Conservation (phyloP, 2,888 invertebrate species). For the Trichogramma dendrolimi region DNA sequence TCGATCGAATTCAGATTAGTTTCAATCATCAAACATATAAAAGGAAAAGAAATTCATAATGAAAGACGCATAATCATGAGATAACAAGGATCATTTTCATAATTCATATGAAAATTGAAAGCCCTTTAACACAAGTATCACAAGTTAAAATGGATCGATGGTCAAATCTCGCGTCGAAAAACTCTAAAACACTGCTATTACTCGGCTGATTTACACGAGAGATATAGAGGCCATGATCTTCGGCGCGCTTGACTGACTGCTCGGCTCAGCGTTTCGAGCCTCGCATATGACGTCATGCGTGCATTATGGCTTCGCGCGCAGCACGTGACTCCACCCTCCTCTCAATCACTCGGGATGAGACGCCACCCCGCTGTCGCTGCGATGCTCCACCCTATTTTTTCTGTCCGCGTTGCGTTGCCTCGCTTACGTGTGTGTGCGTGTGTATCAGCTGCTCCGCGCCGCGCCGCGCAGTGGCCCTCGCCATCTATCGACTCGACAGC, state of each 20-base stretch:
- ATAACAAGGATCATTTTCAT: too few species aligned
- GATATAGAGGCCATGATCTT: conserved; percentile 58
- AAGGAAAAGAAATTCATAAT: too few species aligned
- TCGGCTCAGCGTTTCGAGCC: conserved; percentile 40
- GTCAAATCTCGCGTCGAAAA: too few species aligned
- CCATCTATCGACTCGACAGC: conserved; percentile 42
- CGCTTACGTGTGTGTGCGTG: too few species aligned
- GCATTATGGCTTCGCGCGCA: too few species aligned
- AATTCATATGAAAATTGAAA: too few species aligned
- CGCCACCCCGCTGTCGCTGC: conserved; percentile 52
- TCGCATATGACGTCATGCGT: conserved; percentile 47
- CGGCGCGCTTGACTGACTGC: conserved; percentile 53
- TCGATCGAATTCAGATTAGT: too few species aligned
- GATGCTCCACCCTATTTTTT: conserved; percentile 52
- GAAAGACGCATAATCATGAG: too few species aligned
- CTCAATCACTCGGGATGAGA: conserved; percentile 57
- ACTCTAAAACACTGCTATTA: too few species aligned
- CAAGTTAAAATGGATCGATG: too few species aligned
- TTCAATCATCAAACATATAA: too few species aligned
- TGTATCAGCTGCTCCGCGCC: conserved; percentile 27
- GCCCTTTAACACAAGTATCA: too few species aligned
- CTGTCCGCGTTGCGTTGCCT: conserved; percentile 24
- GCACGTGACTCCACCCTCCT: conserved; percentile 58
- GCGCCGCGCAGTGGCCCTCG: conserved; percentile 43
- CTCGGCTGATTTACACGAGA: neutral